Conservation (phyloP, 2,888 invertebrate genomes). For the Polia nebulosa region DNA sequence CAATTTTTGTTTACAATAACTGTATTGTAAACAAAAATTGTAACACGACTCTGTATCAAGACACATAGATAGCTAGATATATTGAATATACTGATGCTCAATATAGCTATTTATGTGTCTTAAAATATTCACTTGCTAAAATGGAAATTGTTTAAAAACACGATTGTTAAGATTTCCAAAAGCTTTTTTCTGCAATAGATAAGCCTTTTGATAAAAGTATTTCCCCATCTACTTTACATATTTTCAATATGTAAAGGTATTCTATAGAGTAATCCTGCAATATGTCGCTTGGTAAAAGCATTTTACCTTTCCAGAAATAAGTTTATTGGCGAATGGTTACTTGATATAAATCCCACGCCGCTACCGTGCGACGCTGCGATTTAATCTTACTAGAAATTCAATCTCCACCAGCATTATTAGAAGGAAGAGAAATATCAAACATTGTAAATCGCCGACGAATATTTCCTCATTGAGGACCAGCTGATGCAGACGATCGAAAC, state of each 20-base stretch:
- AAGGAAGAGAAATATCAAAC: slow-evolving; percentile 56
- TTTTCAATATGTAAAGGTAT: neutral
- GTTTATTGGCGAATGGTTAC: neutral
- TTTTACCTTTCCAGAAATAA: neutral
- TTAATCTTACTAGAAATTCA: slow-evolving; percentile 41
- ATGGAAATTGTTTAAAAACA: neutral
- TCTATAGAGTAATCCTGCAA: neutral
- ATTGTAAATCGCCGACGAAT: slow-evolving; percentile 51
- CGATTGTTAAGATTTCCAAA: neutral
- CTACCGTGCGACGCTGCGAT: slow-evolving; percentile 22
- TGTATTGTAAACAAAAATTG: too few species aligned
- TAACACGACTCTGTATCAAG: too few species aligned
- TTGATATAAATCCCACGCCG: slow-evolving; percentile 5
- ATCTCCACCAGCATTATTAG: slow-evolving; percentile 21
- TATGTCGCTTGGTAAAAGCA: neutral
- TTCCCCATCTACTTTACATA: neutral
- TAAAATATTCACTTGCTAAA: neutral
- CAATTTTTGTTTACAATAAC: neutral
- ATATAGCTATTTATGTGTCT: too few species aligned
- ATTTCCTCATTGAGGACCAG: slow-evolving; percentile 64
- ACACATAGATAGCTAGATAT: too few species aligned
- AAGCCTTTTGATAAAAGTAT: neutral
- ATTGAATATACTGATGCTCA: too few species aligned
- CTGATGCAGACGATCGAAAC: slow-evolving; percentile 63
- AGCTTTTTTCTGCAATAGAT: neutral